Evolutionary conservation across 2,113 vertebrate species (phyloP).

Genomic region (Ptyas mucosa): DNA sequence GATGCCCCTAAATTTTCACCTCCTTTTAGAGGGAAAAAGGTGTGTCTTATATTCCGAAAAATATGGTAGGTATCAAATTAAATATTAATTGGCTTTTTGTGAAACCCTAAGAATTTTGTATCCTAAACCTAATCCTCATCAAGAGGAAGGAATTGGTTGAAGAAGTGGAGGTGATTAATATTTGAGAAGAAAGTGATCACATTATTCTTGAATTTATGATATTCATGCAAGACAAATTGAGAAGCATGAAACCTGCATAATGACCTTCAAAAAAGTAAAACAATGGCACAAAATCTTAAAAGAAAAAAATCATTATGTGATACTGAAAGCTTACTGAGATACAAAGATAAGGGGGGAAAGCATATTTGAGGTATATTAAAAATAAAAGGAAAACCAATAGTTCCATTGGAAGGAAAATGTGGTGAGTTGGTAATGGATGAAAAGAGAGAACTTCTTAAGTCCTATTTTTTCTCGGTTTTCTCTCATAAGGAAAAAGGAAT

Average conservation of each 20-base stretch:
- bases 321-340: not conserved
- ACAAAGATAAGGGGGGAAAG: not conserved
- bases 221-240: not conserved
- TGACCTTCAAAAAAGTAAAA: not conserved
- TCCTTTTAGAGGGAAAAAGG: too few relatives aligned
- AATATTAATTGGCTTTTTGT: not conserved
- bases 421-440: not conserved
- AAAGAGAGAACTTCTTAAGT: not conserved
- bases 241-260: not conserved
- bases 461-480: not conserved
- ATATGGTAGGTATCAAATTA: not conserved
- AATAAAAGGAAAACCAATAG: not conserved
- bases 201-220: not conserved
- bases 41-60: too few relatives aligned
- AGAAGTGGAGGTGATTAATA: not conserved
- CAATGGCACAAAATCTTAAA: not conserved
- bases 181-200: not conserved
- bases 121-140: not conserved
- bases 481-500: not conserved
- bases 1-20: too few relatives aligned
- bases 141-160: not conserved
- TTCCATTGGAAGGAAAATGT: not conserved
- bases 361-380: not conserved
- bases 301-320: not conserved
- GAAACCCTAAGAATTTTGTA: not conserved